Evolutionary conservation across 2,888 invertebrate genomes (phyloP), one percentile per base, ranked within the genome.

Genomic region (Limnephilus auricula): DNA sequence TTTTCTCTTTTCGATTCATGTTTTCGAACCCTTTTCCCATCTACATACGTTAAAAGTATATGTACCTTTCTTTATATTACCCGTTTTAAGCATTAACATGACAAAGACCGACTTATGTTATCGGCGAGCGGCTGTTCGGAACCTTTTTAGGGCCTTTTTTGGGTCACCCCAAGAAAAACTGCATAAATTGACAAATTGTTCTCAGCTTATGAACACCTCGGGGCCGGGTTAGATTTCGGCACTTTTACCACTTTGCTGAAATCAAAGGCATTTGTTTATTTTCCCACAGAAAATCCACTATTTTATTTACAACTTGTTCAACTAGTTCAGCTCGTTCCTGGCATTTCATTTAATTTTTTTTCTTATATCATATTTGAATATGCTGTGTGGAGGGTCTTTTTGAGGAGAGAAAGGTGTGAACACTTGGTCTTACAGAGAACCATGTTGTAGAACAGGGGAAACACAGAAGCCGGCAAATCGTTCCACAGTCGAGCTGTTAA

Each of bases 181-280:
- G 80, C 80, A 80, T 80, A 80, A 80, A 32, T 80, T 80, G 80
- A 80, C 80, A 80, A 80, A 80, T 80, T 80, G 80, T 80, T 80
- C 80, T 31, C 13, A 31, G 18, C 80, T 80, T 80, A 32, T 25
- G 80, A 13, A 80, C 32, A 80, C 80, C 32, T 80, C 80, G 32
- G 80, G 80, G 31, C 13, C 80, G 32, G 80, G 32, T 15, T 30
- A 1, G 3, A 13, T 1, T 80, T 80, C 15, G 80, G 6, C 65
- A 25, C 18, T 80, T 18, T 80, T 30, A 31, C 80, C n/a, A n/a
- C 65, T 65, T 65, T 6, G 9, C 5, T 25, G 65, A 65, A 65
- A 65, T n/a, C 65, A 25, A 65, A 6, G 25, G 25, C 25, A n/a
- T 65, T 65, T 65, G 65, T 65, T 65, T 65, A 65, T n/a, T n/a